These are phyloP conservation scores for Sinocyclocheilus maitianheensis DNA, from an alignment of 2,113 vertebrate species.

Conservation along the genomic window DNA sequence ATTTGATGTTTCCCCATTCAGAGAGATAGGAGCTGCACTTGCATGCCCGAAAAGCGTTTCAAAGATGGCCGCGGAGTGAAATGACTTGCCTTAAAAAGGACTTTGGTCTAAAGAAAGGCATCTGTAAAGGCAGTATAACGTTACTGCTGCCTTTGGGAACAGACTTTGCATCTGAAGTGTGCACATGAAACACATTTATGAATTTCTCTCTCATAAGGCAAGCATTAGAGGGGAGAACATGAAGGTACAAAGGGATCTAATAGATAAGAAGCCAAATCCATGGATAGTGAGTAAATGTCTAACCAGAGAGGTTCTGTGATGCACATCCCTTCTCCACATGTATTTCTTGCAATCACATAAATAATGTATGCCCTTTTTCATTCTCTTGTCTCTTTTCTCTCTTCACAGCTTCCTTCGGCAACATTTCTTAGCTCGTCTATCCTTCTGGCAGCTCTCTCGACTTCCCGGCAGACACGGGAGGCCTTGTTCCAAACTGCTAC, in stretches of 20 bases:
- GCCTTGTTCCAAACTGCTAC: conserved; percentile 68
- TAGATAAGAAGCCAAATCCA: neutral
- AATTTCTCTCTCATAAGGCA: neutral
- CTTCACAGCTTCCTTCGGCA: conserved; percentile 88
- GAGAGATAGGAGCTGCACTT: too few relatives aligned
- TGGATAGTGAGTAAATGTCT: neutral
- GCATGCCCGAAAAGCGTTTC: too few relatives aligned
- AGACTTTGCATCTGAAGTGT: neutral
- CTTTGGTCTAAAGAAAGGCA: neutral
- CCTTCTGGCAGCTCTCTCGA: conserved; percentile 73
- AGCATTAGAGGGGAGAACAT: neutral
- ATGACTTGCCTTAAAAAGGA: too few relatives aligned
- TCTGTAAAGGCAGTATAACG: too few relatives aligned
- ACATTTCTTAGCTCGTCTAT: conserved; percentile 84
- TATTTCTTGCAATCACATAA: conserved; percentile 53
- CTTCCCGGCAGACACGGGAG: conserved; percentile 68
- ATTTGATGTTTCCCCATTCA: too few relatives aligned
- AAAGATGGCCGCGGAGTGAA: too few relatives aligned
- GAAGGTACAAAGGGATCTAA: neutral
- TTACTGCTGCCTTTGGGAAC: neutral
- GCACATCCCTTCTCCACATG: conserved; percentile 35
- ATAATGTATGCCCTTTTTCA: conserved; percentile 55
- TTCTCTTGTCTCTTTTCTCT: conserved; percentile 49
- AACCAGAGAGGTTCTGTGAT: conserved; percentile 23
- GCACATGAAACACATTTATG: neutral